Conservation (phyloP, 2,113 vertebrate species). For the Oryzias curvinotus region DNA sequence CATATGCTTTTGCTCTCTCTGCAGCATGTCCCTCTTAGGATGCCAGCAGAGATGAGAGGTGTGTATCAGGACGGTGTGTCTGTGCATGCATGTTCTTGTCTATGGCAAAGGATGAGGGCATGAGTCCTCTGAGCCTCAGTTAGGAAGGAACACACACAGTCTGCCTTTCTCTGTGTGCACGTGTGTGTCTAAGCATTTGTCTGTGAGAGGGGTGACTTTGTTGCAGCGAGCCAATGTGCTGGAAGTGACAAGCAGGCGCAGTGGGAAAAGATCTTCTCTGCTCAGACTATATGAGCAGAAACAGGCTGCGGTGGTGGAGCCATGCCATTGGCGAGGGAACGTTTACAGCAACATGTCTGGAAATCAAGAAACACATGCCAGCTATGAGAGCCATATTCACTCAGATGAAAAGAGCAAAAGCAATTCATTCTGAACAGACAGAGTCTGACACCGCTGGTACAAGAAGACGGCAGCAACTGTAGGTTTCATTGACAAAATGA, state of each 20-base stretch:
- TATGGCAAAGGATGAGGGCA: conserved; percentile 49
- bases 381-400: conserved; percentile 58
- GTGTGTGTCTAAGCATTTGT: conserved; percentile 23
- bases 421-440: conserved; percentile 40
- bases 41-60: conserved; percentile 68
- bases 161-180: conserved; percentile 38
- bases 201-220: conserved; percentile 54
- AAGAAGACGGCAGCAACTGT: not conserved
- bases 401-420: conserved; percentile 66
- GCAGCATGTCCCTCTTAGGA: conserved; percentile 66
- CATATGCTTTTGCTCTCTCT: conserved; percentile 69
- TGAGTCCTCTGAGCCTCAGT: conserved; percentile 64
- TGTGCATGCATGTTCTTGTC: conserved; percentile 45
- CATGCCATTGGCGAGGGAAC: conserved; percentile 62
- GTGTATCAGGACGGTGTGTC: conserved; percentile 49
- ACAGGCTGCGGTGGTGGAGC: conserved; percentile 57
- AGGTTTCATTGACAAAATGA: too few relatives aligned
- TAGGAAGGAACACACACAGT: conserved; percentile 61
- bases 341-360: conserved; percentile 66
- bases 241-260: conserved; percentile 67
- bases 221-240: conserved; percentile 61
- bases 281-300: conserved; percentile 53
- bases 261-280: conserved; percentile 61
- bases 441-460: conserved; percentile 28
- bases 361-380: conserved; percentile 58